Evolutionary conservation across 2,888 invertebrate genomes (phyloP).

Genomic region (Sphecodes monilicornis): DNA sequence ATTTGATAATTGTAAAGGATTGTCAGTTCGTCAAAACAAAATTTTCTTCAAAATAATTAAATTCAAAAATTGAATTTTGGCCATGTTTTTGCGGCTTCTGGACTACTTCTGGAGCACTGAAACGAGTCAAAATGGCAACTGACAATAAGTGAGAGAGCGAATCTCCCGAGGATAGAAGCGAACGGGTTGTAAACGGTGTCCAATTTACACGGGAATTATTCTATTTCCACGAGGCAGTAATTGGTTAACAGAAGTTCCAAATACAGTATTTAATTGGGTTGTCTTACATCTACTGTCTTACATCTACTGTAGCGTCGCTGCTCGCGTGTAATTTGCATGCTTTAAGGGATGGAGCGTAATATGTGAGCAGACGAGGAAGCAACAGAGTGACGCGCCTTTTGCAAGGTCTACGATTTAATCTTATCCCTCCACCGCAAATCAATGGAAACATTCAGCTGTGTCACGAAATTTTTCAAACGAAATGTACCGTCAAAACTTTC

Average conservation of each 20-base stretch:
- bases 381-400: slow-evolving; percentile 31
- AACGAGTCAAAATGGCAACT: not conserved
- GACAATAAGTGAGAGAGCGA: not conserved
- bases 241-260: slow-evolving; percentile 36
- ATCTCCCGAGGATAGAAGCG: not conserved
- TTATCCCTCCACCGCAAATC: not conserved
- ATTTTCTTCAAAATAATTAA: no score
- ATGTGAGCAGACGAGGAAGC: slow-evolving; percentile 28
- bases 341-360: slow-evolving; percentile 35
- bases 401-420: slow-evolving; percentile 21
- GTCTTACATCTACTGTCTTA: slow-evolving; percentile 33
- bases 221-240: slow-evolving; percentile 42
- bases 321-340: slow-evolving; percentile 27
- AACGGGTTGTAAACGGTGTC: slow-evolving; percentile 14
- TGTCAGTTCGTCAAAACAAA: no score
- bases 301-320: slow-evolving; percentile 23
- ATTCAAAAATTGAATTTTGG: no score
- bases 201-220: slow-evolving; percentile 39
- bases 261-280: slow-evolving; percentile 24
- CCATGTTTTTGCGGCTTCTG: no score
- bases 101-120: not conserved
- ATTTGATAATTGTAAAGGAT: no score
- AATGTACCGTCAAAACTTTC: not conserved
- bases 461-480: not conserved
- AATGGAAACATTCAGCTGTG: not conserved